These are phyloP conservation scores for Acheta domesticus DNA, from an alignment of 2,888 invertebrate genomes.

Conservation along the genomic window DNA sequence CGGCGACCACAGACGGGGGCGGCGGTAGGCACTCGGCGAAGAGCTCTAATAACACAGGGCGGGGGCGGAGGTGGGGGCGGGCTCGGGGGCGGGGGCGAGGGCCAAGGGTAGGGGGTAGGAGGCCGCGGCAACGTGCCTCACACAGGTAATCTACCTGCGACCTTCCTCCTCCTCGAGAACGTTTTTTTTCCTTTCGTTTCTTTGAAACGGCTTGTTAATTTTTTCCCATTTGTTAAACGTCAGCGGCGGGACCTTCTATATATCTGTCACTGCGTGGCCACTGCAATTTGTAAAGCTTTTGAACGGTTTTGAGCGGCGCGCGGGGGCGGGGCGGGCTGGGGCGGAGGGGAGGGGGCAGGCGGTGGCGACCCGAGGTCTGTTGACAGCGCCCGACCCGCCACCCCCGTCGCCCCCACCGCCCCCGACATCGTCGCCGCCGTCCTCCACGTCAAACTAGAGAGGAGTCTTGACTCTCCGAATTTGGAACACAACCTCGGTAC, in stretches of 20 bases:
- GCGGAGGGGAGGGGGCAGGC: neutral
- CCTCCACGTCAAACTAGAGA: too few relatives aligned
- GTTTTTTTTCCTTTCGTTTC: neutral
- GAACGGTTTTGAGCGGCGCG: slow-evolving; percentile 24
- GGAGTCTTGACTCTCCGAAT: too few relatives aligned
- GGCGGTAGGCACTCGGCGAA: neutral
- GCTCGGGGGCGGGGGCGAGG: neutral
- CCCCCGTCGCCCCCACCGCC: too few relatives aligned
- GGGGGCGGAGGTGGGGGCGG: neutral
- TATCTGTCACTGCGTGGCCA: slow-evolving; percentile 33
- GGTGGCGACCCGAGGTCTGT: too few relatives aligned
- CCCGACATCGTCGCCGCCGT: too few relatives aligned
- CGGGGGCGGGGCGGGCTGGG: neutral
- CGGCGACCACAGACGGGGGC: neutral
- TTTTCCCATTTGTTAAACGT: slow-evolving; percentile 34
- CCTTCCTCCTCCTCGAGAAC: neutral
- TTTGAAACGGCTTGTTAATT: slow-evolving; percentile 34
- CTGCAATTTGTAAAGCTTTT: slow-evolving; percentile 28
- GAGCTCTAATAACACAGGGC: neutral
- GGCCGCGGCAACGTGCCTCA: neutral
- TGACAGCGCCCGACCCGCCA: too few relatives aligned
- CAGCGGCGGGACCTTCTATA: slow-evolving; percentile 24
- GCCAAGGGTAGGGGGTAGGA: neutral
- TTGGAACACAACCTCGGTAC: too few relatives aligned
- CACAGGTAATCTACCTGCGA: slow-evolving; percentile 7